Percentiles rank a stretch among this genome's conserved stretches.
Conservation (phyloP, 2,888 invertebrate species). For the Disparrhopalites patrizii region DNA sequence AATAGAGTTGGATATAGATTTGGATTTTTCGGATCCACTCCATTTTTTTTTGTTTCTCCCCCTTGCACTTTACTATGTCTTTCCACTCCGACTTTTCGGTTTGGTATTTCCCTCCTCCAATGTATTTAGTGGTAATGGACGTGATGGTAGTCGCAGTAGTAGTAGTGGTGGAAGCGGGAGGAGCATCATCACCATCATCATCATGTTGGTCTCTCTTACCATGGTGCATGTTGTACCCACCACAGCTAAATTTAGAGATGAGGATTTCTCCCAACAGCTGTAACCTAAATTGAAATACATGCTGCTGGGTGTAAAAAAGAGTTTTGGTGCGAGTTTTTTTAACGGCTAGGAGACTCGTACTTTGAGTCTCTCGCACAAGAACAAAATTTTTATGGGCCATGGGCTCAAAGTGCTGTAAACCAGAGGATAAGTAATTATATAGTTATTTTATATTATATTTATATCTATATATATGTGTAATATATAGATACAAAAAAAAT, state of each 20-base stretch:
- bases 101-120: too few relatives aligned
- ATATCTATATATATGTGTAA: too few relatives aligned
- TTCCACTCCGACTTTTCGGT: neutral
- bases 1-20: too few relatives aligned
- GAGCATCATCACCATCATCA: neutral
- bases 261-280: slow-evolving; percentile 28
- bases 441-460: too few relatives aligned
- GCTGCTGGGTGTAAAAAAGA: slow-evolving; percentile 4
- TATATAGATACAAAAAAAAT: too few relatives aligned
- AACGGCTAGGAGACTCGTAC: slow-evolving; percentile 20
- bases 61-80: neutral
- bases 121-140: too few relatives aligned
- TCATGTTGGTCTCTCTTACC: slow-evolving; percentile 1
- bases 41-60: too few relatives aligned
- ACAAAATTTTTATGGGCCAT: slow-evolving; percentile 22
- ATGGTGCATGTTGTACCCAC: slow-evolving; percentile 6
- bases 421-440: slow-evolving; percentile 26
- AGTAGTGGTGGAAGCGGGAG: neutral
- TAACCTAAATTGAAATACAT: slow-evolving; percentile 29
- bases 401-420: slow-evolving; percentile 30
- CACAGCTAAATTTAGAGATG: slow-evolving; percentile 26
- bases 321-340: slow-evolving; percentile 10
- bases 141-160: too few relatives aligned
- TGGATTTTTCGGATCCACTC: too few relatives aligned
- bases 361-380: slow-evolving; percentile 27